Evolutionary conservation across 2,113 vertebrate genomes (phyloP), one percentile per base, ranked within the genome.

Genomic region (Rhineura floridana): DNA sequence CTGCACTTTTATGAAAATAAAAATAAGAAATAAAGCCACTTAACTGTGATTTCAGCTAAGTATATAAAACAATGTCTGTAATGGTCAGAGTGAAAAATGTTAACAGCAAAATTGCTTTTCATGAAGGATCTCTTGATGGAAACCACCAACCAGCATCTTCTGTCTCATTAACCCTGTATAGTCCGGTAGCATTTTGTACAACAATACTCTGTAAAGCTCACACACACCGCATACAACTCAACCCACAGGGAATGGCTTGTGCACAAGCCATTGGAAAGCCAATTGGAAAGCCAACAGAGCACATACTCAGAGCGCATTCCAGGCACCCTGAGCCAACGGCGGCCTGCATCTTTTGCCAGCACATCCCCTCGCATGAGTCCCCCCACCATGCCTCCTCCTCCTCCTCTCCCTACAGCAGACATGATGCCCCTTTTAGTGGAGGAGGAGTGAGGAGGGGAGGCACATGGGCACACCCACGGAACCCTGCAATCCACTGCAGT

Each of bases 61-160:
- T 96, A 96, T 97, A 95, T 96, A 96, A 98, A 97, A 96, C 95
- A 96, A 98, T 93, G 79, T 96, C 96, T 97, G 96, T 97, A 97
- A 97, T 96, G 96, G 95, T 96, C 94, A 96, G 95, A 96, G 96
- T 94, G 92, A 94, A 95, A 75, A 95, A 95, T 88, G 93, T 95
- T 94, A 95, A 97, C 93, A 96, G 94, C 95, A 95, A 95, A 94
- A 95, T 92, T 97, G 95, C 91, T 94, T 96, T 95, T 96, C 84
- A 81, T 72, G 96, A 95, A 90, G 96, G 95, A 90, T 93, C 97
- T 95, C 96, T 94, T 89, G 93, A 96, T 96, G 93, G 94, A 91
- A 92, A 86, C 87, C 94, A 90, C 93, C 84, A 85, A 72, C 87
- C 1, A 0, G 78, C 25, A 0, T 79, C 65, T 90, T 95, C 88